Percentiles rank a stretch among this genome's conserved stretches.
phyloP scores from a whole-genome alignment of 2,797 vertebrate species.

The Calcarius lapponicus region DNA sequence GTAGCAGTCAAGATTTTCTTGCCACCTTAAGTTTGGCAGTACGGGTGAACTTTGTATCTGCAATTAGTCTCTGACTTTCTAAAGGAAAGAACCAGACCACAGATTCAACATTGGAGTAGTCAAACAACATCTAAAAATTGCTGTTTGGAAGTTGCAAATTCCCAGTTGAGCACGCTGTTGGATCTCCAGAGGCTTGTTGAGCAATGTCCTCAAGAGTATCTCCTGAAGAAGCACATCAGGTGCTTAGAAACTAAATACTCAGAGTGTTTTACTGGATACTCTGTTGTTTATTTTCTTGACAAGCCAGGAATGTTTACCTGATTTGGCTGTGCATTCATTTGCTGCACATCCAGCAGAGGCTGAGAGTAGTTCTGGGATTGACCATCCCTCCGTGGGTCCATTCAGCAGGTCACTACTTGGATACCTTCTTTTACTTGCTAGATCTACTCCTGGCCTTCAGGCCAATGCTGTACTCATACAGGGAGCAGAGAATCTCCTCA shows the following conservation, averaged over 20 bases:
- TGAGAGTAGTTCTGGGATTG: neutral
- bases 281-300: neutral
- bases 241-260: neutral
- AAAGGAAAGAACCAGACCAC: neutral
- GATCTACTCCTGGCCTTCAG: neutral
- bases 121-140: neutral
- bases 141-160: slow-evolving; percentile 13
- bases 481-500: neutral
- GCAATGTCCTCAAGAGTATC: neutral
- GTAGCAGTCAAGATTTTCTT: neutral
- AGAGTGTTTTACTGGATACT: neutral
- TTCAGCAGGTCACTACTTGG: neutral
- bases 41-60: neutral
- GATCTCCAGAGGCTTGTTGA: slow-evolving; percentile 12
- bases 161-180: neutral
- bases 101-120: neutral
- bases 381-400: neutral
- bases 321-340: neutral
- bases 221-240: neutral
- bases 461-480: neutral
- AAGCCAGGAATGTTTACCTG: neutral
- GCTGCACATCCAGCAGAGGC: neutral
- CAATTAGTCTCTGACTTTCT: neutral
- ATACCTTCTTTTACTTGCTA: neutral
- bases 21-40: neutral